Base-by-base conservation (phyloP, 2,888 invertebrate species). In the Imbricaverruca yamaguchii region DNA sequence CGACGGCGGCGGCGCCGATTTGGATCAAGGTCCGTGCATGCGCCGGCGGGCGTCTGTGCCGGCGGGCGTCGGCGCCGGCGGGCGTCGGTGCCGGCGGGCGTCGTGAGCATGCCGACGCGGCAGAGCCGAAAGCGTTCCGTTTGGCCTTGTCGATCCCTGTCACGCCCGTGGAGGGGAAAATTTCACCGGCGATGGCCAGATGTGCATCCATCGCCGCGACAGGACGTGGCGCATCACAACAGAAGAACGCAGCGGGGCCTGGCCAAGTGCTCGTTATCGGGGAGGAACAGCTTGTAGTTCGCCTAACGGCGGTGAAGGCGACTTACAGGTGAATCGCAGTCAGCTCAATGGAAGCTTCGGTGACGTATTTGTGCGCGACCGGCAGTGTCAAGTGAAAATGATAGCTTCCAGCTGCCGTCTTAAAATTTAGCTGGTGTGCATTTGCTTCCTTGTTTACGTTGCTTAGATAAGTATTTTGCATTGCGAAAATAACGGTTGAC, bases 11-110 rank as follows among this genome's bases (percentile, higher is more conserved):
- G 11, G 55, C 3, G 53, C 10, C 53, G 55, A 74, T 55, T 74
- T 74, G 55, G 74, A 74, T 74, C 74, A 74, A 74, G 74, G 74
- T 74, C 74, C 55, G 53, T 74, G 74, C 74, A 74, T 55, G 55
- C 74, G 6, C 11, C 15, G 7, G 74, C 39, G 39, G 39, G 39
- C 39, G 39, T 39, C 39, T 1, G 39, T 4, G 39, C 2, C 39
- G 39, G 39, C 39, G 39, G 39, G 39, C 39, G 39, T 15, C 59
- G 74, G 55, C 74, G 6, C 11, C 15, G 7, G 74, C 39, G 39
- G 39, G 39, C 39, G 39, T 39, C 39, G 39, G 39, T 4, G 39
- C 2, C 39, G 39, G 39, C 39, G 39, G 39, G 39, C 39, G 39
- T 15, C 59, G 74, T 55, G 74, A 74, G 55, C 13, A 18, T 15